Conservation (phyloP, 2,113 vertebrate species). For the Condylura cristata region DNA sequence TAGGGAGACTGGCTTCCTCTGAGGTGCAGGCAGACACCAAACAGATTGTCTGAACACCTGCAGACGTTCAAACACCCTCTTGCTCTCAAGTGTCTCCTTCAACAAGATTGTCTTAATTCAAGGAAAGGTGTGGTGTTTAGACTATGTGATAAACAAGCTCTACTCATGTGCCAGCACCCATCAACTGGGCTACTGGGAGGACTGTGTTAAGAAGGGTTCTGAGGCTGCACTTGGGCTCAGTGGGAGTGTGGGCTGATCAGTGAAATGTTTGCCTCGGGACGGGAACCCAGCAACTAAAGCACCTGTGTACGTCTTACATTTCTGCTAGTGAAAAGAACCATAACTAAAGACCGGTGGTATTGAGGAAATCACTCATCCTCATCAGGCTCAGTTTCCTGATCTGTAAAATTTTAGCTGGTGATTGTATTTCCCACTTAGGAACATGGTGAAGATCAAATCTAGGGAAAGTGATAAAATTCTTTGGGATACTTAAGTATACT, state of each 20-base stretch:
- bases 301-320: not conserved
- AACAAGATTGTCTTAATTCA: not conserved
- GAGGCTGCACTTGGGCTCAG: not conserved
- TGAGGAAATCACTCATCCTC: not conserved
- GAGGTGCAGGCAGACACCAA: conserved; percentile 57
- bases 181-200: not conserved
- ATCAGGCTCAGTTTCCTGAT: not conserved
- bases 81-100: conserved; percentile 20
- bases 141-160: not conserved
- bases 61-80: conserved; percentile 53
- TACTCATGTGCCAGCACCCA: not conserved
- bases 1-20: conserved; percentile 57
- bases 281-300: not conserved
- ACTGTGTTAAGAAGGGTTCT: not conserved
- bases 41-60: conserved; percentile 86
- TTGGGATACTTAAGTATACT: not conserved
- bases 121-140: not conserved
- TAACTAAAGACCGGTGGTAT: not conserved
- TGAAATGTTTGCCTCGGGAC: not conserved
- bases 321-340: not conserved
- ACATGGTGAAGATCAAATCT: not conserved
- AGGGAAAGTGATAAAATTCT: not conserved
- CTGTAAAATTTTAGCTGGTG: not conserved
- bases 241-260: too few relatives aligned
- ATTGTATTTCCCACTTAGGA: not conserved